A percentile compares a stretch with the other conserved stretches of the same genome.
These are phyloP conservation scores for Microctonus aethiopoides DNA, from an alignment of 2,888 invertebrate genomes.

Conservation along the genomic window DNA sequence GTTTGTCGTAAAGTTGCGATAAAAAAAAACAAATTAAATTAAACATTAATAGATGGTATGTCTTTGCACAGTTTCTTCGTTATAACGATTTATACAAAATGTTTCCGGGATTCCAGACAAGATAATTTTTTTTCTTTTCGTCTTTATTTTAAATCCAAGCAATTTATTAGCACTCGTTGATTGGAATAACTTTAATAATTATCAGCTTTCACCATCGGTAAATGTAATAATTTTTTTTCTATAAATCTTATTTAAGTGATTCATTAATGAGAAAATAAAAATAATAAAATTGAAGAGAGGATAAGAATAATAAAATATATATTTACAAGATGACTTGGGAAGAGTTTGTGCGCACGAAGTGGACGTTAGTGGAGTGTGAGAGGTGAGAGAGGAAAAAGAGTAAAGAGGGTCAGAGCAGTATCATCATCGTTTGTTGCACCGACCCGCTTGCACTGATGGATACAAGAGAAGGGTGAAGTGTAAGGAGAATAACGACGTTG, in stretches of 20 bases:
- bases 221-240: background rate
- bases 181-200: background rate
- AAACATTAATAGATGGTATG: background rate
- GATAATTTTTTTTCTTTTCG: background rate
- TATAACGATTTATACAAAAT: background rate
- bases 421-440: conserved; percentile 53
- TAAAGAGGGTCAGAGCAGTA: background rate
- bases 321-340: background rate
- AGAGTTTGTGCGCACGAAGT: conserved; percentile 19
- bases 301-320: background rate
- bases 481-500: conserved; percentile 39
- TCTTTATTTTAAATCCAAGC: background rate
- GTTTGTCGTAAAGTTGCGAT: conserved; percentile 22
- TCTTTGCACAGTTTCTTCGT: too few relatives aligned
- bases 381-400: background rate
- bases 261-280: background rate
- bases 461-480: conserved; percentile 25
- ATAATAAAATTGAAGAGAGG: background rate
- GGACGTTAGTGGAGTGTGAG: conserved; percentile 27
- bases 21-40: background rate
- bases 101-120: background rate
- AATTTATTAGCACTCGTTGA: background rate
- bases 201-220: background rate
- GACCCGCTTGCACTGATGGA: conserved; percentile 50
- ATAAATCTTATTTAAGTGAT: background rate